Evolutionary conservation across 2,113 vertebrate species (phyloP), one percentile per base, ranked within the genome.

Genomic region (Argyrosomus japonicus): DNA sequence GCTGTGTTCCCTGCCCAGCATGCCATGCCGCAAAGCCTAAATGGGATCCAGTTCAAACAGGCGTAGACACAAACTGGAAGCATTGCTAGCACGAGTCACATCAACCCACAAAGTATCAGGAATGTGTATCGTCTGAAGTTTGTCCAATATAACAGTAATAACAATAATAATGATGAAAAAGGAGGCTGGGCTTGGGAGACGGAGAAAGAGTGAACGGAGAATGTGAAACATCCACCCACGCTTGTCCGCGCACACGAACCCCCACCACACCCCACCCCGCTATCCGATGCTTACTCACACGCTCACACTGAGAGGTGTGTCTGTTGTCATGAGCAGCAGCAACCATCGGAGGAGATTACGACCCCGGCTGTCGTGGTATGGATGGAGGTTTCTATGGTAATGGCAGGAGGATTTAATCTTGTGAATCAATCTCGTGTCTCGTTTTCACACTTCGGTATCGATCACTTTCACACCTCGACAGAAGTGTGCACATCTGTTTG

Each of bases 311-410:
- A 74, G 48, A 71, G 79, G 70, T 60, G 70, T 25, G 83, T 77
- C 76, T 75, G 75, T 60, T 19, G 54, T 67, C 51, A 32, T 56
- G 63, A 72, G 69, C 77, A 48, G 57, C 64, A 83, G 57, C 61
- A 83, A 77, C 71, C 27, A 0, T 57, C 32, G 65, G 71, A 60
- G 5, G 43, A 85, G 47, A 68, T 75, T 63, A 79, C 11, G 57
- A 54, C 71, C 78, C 79, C 48, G 47, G 23, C 67, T 61, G 65
- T 75, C 58, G 61, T 19, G 32, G 63, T 60, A 58, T 47, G 68
- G 62, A 69, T 60, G 79, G 61, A 54, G 74, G 88, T 90, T 89
- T 90, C 92, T 87, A 85, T 85, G 83, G 86, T 68, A 79, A 89
- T 85, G 60, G 75, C 67, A 81, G 68, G 82, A 84, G 36, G 81